Conservation (phyloP, 2,113 vertebrate genomes). For the Pterocles gutturalis region DNA sequence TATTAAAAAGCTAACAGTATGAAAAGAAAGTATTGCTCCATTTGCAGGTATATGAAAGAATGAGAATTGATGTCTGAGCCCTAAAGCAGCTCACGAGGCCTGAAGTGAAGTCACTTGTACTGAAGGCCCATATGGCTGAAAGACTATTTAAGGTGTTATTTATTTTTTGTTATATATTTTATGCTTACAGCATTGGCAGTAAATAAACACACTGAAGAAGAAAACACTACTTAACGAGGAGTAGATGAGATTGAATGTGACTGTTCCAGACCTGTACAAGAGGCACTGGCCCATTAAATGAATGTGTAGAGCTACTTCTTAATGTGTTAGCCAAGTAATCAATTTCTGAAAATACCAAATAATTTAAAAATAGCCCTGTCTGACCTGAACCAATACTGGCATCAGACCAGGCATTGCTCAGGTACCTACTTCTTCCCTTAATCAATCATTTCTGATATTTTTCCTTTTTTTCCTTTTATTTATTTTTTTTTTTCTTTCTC, state of each 20-base stretch:
- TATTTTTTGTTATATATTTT: constrained; percentile 76
- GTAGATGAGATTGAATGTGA: constrained; percentile 80
- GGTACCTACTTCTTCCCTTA: constrained; percentile 66
- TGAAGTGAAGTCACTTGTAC: constrained; percentile 57
- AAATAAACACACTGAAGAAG: constrained; percentile 78
- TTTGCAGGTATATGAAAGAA: constrained; percentile 34
- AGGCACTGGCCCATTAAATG: constrained; percentile 82
- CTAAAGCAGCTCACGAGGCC: constrained; percentile 5
- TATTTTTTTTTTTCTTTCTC: background rate
- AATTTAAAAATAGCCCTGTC: constrained; percentile 74
- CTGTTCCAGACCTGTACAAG: constrained; percentile 70
- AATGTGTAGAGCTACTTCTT: constrained; percentile 78
- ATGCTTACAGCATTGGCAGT: constrained; percentile 74
- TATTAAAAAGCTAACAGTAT: constrained; percentile 23
- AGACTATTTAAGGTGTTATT: constrained; percentile 72
- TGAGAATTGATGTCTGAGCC: constrained; percentile 34
- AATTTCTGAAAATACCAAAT: constrained; percentile 83
- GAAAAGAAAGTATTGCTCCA: constrained; percentile 29
- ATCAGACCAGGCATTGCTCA: constrained; percentile 63
- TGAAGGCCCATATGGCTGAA: constrained; percentile 17
- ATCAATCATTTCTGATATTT: constrained; percentile 59
- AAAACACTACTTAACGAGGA: constrained; percentile 75
- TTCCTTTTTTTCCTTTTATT: constrained; percentile 10
- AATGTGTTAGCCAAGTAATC: constrained; percentile 77
- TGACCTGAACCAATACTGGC: constrained; percentile 59